These are phyloP conservation scores for Fringilla coelebs DNA, from an alignment of 2,797 vertebrate species.

Conservation along the genomic window DNA sequence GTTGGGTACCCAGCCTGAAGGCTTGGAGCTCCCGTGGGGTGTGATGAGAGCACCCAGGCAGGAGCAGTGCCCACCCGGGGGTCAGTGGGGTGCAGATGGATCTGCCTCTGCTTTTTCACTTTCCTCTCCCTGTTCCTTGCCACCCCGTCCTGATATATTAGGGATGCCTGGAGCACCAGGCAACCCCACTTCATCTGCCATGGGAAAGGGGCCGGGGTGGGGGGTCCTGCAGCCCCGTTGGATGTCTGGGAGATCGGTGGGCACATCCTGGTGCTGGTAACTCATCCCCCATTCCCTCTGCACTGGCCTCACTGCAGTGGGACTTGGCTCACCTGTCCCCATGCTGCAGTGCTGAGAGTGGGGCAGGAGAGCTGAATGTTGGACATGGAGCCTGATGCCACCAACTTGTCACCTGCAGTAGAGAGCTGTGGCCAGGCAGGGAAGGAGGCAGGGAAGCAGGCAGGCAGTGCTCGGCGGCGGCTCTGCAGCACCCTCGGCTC, in stretches of 20 bases:
- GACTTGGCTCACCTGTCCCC: neutral
- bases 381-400: neutral
- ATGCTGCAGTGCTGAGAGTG: fast-evolving
- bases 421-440: neutral
- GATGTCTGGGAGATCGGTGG: neutral
- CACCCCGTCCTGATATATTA: neutral
- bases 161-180: fast-evolving
- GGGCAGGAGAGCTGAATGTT: neutral
- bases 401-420: neutral
- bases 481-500: neutral
- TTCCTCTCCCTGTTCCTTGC: neutral
- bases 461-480: neutral
- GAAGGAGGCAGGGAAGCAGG: neutral
- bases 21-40: neutral
- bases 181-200: neutral
- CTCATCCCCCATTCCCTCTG: neutral
- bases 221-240: fast-evolving
- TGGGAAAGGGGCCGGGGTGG: neutral
- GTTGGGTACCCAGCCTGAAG: neutral
- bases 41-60: neutral
- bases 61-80: neutral
- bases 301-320: neutral
- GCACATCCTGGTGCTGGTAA: neutral
- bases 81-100: neutral
- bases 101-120: neutral